These are phyloP conservation scores for Falco naumanni DNA, from an alignment of 2,797 vertebrate genomes.

Conservation along the genomic window DNA sequence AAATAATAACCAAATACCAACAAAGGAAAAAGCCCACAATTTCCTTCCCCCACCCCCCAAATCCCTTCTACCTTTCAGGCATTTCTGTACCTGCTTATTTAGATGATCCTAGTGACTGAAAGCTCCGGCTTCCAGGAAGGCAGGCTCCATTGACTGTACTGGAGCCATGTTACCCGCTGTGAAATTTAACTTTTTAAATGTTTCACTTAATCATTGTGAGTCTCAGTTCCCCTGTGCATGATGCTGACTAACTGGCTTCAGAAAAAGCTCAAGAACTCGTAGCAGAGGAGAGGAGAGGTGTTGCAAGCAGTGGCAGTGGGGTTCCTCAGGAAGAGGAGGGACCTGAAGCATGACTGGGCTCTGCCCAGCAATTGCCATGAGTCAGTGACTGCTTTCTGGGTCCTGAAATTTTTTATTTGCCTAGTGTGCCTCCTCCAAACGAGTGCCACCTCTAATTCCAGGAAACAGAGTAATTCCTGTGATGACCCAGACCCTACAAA, in stretches of 20 bases:
- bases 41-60: not conserved
- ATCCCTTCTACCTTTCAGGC: not conserved
- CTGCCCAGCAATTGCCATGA: not conserved
- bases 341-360: not conserved
- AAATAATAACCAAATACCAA: not conserved
- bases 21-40: not conserved
- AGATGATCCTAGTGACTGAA: not conserved
- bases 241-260: not conserved
- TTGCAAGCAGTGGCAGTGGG: accelerated
- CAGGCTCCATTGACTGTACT: not conserved
- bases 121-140: not conserved
- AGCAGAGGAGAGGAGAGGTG: not conserved
- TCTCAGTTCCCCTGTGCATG: not conserved
- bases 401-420: not conserved
- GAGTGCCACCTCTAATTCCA: not conserved
- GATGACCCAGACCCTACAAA: not conserved
- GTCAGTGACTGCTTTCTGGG: not conserved
- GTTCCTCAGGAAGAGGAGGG: not conserved
- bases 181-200: not conserved
- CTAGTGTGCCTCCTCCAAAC: not conserved
- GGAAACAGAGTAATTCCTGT: not conserved
- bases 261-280: not conserved
- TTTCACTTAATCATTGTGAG: not conserved
- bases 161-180: not conserved
- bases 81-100: not conserved